Evolutionary conservation across 2,888 invertebrate genomes (phyloP).

Genomic region (Chymomyza amoena): DNA sequence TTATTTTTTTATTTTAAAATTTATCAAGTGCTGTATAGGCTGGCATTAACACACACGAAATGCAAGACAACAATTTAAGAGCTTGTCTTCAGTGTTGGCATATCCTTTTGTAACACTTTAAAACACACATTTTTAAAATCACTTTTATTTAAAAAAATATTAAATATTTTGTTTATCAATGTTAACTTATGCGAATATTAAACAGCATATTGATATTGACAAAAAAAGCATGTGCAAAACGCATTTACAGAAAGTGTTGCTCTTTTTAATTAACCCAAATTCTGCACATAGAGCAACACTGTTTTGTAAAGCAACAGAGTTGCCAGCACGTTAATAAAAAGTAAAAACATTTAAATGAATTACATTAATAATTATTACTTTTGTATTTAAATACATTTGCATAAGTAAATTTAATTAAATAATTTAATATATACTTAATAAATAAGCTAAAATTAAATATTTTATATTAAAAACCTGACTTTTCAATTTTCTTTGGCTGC

Average conservation of each 20-base stretch:
- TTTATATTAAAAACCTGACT: not conserved
- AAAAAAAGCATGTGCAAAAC: not conserved
- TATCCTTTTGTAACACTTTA: not conserved
- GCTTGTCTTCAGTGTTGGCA: not conserved
- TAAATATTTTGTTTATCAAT: not conserved
- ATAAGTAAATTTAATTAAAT: too few relatives aligned
- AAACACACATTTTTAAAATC: not conserved
- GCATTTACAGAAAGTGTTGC: not conserved
- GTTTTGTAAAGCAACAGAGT: not conserved
- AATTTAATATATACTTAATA: too few relatives aligned
- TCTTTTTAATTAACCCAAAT: not conserved
- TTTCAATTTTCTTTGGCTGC: not conserved
- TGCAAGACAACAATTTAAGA: not conserved
- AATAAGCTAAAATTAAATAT: too few relatives aligned
- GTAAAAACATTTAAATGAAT: not conserved
- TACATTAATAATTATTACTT: too few relatives aligned
- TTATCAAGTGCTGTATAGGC: not conserved
- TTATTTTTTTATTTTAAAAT: slow-evolving; percentile 9
- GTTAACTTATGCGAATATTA: not conserved
- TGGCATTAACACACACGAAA: not conserved
- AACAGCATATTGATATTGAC: not conserved
- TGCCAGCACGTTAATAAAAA: not conserved
- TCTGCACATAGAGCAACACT: not conserved
- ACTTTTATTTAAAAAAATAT: not conserved
- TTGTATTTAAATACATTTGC: too few relatives aligned